phyloP scores from a whole-genome alignment of 2,888 invertebrate species.

The Tipula unca region DNA sequence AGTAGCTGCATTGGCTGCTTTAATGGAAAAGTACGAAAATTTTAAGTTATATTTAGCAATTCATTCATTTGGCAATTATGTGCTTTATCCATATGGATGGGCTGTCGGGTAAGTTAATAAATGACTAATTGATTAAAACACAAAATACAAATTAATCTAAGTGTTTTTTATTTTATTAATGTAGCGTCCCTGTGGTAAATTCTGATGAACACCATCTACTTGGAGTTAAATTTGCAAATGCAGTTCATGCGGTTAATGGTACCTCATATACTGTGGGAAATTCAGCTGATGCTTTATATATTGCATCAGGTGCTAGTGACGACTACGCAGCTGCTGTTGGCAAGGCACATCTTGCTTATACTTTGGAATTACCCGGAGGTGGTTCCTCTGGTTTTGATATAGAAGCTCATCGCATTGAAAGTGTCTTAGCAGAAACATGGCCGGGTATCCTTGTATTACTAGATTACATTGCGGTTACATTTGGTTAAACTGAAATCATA shows the following conservation, averaged over 20 bases:
- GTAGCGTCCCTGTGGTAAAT: neutral
- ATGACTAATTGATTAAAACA: neutral
- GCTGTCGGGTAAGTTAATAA: constrained; percentile 25
- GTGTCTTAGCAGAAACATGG: neutral
- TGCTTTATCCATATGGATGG: constrained; percentile 62
- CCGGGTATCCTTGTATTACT: neutral
- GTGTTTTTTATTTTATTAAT: neutral
- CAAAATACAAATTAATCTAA: neutral
- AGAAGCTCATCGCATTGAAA: constrained; percentile 45
- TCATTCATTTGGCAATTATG: constrained; percentile 64
- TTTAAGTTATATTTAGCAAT: constrained; percentile 59
- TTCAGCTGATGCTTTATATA: constrained; percentile 43
- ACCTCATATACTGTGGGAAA: constrained; percentile 40
- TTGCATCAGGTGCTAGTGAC: constrained; percentile 53
- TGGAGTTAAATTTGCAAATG: neutral
- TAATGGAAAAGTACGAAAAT: constrained; percentile 44
- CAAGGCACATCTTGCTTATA: constrained; percentile 51
- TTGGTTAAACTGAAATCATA: neutral
- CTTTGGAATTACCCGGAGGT: constrained; percentile 53
- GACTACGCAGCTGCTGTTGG: constrained; percentile 53
- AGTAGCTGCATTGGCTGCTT: constrained; percentile 49
- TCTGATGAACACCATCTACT: neutral
- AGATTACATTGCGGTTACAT: neutral
- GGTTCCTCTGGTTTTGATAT: constrained; percentile 48
- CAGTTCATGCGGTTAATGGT: neutral